Conservation (phyloP, 2,113 vertebrate species). For the Silurus asotus region DNA sequence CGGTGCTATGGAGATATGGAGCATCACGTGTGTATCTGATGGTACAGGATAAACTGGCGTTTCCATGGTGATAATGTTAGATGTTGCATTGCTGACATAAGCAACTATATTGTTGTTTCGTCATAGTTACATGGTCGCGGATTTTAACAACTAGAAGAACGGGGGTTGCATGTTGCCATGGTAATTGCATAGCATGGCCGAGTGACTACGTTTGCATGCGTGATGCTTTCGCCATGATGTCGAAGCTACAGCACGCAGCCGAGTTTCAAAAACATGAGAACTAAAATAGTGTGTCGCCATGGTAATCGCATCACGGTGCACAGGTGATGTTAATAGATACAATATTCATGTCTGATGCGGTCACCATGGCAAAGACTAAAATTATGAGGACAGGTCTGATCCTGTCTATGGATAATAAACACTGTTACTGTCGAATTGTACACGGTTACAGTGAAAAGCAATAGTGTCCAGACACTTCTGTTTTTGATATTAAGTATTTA, state of each 20-base stretch:
- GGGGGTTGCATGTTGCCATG: background rate
- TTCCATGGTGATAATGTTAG: background rate
- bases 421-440: background rate
- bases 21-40: background rate
- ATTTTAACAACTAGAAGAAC: background rate
- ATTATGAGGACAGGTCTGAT: background rate
- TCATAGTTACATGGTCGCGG: background rate
- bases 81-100: background rate
- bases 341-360: no score
- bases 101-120: background rate
- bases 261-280: background rate
- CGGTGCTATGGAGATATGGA: background rate
- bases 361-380: no score
- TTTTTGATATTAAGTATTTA: background rate
- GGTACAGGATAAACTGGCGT: background rate
- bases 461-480: background rate
- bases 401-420: background rate
- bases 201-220: background rate
- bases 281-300: background rate
- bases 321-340: no score
- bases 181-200: no score
- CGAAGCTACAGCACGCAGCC: background rate
- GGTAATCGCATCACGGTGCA: background rate
- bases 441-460: background rate
- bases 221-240: background rate